These are phyloP conservation scores for Phrynosoma blainvillii DNA, from an alignment of 2,113 vertebrate genomes.

Conservation along the genomic window DNA sequence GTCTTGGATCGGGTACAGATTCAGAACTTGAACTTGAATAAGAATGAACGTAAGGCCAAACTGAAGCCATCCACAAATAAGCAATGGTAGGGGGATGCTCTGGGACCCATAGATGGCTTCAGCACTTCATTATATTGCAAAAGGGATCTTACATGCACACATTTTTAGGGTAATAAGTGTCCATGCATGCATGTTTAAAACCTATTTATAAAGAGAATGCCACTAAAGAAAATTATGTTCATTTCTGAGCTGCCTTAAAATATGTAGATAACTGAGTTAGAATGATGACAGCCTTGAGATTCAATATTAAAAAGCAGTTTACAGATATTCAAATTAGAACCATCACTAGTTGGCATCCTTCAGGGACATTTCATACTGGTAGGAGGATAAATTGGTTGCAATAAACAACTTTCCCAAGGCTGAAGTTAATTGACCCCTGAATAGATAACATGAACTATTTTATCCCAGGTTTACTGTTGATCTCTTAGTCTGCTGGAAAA, in stretches of 20 bases:
- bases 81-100: no score
- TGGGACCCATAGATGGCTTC: neutral
- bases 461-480: neutral
- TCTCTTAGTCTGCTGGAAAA: neutral
- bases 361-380: neutral
- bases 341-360: neutral
- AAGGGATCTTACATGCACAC: no score
- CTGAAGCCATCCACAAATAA: no score
- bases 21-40: no score
- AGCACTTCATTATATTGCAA: no score
- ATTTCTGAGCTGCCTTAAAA: neutral
- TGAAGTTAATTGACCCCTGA: neutral
- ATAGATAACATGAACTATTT: neutral
- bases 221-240: neutral
- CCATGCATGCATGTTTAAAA: neutral
- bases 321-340: neutral
- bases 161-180: no score
- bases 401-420: neutral
- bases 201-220: no score
- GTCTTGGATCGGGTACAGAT: no score
- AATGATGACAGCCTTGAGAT: neutral
- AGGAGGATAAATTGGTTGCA: no score
- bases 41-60: no score
- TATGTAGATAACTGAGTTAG: neutral
- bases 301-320: neutral